Conservation (phyloP, 2,888 invertebrate genomes). For the Yponomeuta evonymella region DNA sequence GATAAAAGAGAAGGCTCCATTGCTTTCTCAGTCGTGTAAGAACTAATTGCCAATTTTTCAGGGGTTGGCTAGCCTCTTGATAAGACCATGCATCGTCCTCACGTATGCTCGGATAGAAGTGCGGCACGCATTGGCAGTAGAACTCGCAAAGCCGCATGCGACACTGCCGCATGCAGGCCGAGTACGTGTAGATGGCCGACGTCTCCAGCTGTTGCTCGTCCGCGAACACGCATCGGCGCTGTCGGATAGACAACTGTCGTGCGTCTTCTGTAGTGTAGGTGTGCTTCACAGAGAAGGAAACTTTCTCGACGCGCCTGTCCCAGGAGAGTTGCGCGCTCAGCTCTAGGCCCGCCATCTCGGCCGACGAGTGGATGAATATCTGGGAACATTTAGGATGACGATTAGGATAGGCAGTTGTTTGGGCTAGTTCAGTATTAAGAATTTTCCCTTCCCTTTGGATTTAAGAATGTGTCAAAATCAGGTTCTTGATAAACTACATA, state of each 20-base stretch:
- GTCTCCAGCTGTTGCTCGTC: constrained; percentile 80
- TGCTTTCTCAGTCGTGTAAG: too few relatives aligned
- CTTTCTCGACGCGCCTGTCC: constrained; percentile 77
- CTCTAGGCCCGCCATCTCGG: constrained; percentile 82
- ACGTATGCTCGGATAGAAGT: constrained; percentile 76
- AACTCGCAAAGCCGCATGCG: constrained; percentile 79
- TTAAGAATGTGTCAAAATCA: neutral
- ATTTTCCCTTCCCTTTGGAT: neutral
- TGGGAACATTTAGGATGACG: constrained; percentile 23
- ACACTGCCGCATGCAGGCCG: constrained; percentile 84
- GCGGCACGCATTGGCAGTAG: constrained; percentile 82
- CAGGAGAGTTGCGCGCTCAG: constrained; percentile 82
- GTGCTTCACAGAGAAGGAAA: constrained; percentile 83
- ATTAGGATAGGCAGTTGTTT: neutral
- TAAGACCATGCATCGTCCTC: neutral
- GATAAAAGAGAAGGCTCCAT: too few relatives aligned
- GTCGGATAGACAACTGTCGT: constrained; percentile 78
- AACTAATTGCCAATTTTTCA: too few relatives aligned
- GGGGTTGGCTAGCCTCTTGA: too few relatives aligned
- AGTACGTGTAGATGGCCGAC: constrained; percentile 80
- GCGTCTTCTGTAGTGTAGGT: constrained; percentile 87
- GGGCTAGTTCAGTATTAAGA: neutral
- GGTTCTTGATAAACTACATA: too few relatives aligned
- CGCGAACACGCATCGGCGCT: constrained; percentile 81
- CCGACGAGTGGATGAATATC: constrained; percentile 81